Percentiles rank a stretch among this genome's conserved stretches.
Conservation (phyloP, 2,797 vertebrate genomes). For the Botia kubotai region DNA sequence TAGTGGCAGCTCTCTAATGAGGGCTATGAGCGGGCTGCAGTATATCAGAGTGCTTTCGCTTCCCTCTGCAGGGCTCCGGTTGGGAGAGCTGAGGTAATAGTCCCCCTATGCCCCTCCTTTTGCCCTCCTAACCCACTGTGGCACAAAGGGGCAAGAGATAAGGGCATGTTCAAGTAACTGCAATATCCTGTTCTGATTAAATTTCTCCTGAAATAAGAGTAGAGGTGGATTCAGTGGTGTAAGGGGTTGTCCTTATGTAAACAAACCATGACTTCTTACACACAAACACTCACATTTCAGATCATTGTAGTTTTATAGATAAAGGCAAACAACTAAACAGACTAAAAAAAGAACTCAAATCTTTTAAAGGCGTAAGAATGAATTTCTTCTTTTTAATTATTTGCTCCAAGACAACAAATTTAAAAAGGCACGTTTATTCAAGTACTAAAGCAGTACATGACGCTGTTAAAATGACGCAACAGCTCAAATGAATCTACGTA, state of each 20-base stretch:
- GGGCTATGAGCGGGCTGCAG: constrained; percentile 78
- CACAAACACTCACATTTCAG: neutral
- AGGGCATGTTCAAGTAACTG: constrained; percentile 32
- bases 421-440: constrained; percentile 20
- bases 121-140: constrained; percentile 43
- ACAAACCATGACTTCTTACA: neutral
- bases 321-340: neutral
- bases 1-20: constrained; percentile 86
- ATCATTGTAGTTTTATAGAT: neutral
- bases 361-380: no score
- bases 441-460: neutral
- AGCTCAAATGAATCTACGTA: neutral
- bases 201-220: constrained; percentile 30
- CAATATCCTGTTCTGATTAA: constrained; percentile 16
- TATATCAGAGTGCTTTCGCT: constrained; percentile 73
- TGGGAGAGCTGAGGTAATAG: constrained; percentile 13
- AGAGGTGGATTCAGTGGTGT: neutral
- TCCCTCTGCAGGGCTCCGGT: constrained; percentile 61
- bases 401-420: neutral
- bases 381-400: no score
- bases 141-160: constrained; percentile 35
- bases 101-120: constrained; percentile 4
- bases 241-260: neutral
- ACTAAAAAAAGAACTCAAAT: no score
- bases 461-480: neutral